These are phyloP conservation scores for Pantala flavescens DNA, from an alignment of 1,140 invertebrate species.

Conservation along the genomic window DNA sequence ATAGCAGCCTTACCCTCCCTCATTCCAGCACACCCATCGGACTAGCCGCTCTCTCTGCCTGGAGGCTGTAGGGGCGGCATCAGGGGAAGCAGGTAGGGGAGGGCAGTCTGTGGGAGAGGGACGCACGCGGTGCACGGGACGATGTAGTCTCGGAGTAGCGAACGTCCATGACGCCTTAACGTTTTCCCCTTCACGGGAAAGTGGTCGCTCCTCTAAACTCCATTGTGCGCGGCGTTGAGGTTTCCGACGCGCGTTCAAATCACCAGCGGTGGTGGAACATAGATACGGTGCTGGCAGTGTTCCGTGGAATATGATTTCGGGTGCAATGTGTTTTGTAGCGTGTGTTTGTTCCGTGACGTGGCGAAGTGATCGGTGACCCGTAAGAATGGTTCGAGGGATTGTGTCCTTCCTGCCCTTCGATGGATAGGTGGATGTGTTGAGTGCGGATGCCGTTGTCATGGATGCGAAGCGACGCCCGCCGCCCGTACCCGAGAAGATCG, in stretches of 20 bases:
- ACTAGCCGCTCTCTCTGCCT: neutral
- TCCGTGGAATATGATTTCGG: neutral
- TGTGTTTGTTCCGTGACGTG: neutral
- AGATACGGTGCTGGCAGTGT: neutral
- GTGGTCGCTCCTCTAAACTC: neutral
- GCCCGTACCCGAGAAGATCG: neutral
- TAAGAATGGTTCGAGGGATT: neutral
- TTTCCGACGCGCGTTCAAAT: neutral
- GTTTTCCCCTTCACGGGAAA: neutral
- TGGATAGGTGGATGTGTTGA: neutral
- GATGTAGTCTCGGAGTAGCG: neutral
- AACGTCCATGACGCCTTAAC: neutral
- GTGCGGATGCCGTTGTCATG: neutral
- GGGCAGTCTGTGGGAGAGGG: neutral
- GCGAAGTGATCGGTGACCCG: neutral
- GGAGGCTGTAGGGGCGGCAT: neutral
- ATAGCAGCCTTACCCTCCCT: neutral
- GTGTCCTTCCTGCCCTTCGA: neutral
- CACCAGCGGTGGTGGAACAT: neutral
- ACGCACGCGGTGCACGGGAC: neutral
- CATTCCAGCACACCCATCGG: conserved; percentile 7
- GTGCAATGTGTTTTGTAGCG: neutral
- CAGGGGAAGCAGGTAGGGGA: neutral
- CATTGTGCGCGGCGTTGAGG: neutral
- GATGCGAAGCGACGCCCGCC: neutral